A percentile compares a stretch with the other conserved stretches of the same genome.
phyloP scores from a whole-genome alignment of 2,888 invertebrate species.

The Venusia cambrica region DNA sequence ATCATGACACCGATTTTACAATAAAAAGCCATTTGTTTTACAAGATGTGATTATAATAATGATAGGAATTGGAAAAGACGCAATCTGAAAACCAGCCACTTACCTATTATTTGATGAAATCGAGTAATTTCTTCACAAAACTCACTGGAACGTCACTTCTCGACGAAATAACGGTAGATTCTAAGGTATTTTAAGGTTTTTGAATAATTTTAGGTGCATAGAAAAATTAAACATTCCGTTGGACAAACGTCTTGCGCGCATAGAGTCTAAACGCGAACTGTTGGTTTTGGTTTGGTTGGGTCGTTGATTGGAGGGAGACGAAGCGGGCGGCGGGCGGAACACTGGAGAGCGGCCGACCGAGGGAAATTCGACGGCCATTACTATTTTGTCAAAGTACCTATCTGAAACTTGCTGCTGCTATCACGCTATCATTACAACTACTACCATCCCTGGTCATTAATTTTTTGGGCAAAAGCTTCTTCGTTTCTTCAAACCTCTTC shows the following conservation, averaged over 20 bases:
- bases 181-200: conserved; percentile 77
- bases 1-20: conserved; percentile 30
- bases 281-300: conserved; percentile 65
- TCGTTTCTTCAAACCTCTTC: no score
- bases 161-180: conserved; percentile 54
- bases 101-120: conserved; percentile 73
- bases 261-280: conserved; percentile 82
- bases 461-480: no score
- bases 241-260: conserved; percentile 72
- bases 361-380: conserved; percentile 57
- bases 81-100: conserved; percentile 75
- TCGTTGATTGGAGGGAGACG: conserved; percentile 44
- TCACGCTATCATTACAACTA: no score
- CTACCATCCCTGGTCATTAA: no score
- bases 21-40: conserved; percentile 50
- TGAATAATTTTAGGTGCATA: conserved; percentile 74
- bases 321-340: conserved; percentile 58
- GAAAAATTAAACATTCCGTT: conserved; percentile 76
- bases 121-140: conserved; percentile 59
- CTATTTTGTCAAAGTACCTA: conserved; percentile 27
- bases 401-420: neutral
- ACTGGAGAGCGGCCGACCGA: conserved; percentile 69
- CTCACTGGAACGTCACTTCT: conserved; percentile 70
- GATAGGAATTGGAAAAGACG: conserved; percentile 70
- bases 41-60: conserved; percentile 51